Evolutionary conservation across 1,140 invertebrate species (phyloP), one percentile per base, ranked within the genome.

Genomic region (Holcopasites calliopsidis): DNA sequence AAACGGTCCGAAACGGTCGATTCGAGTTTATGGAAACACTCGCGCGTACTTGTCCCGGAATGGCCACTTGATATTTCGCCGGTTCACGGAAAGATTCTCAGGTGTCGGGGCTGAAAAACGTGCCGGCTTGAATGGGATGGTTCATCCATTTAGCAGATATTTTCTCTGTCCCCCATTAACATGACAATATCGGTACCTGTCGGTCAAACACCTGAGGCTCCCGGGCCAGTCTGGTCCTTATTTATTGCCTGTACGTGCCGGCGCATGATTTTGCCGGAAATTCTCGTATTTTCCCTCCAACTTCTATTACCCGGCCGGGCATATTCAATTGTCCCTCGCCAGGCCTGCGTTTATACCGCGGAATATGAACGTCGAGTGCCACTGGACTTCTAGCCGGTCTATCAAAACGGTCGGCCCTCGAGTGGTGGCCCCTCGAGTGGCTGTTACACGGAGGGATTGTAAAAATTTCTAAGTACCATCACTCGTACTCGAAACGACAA

Each of bases 161-260:
- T 82, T 83, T 75, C 75, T 66, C 79, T 79, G 83, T 80, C 84
- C 66, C 70, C 76, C 75, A 90, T 90, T 90, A 90, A 82, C 88
- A 89, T 89, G 72, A 88, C 86, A 90, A 90, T 90, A 87, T 86
- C 71, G 79, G 72, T 89, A 90, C 89, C 89, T 90, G 87, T 87
- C 55, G 75, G 54, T n/a, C 44, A 77, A 69, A 76, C 73, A 80
- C 66, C 80, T 77, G 71, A 80, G 62, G 38, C 42, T 66, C 40
- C 68, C 55, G 58, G 23, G n/a, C n/a, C n/a, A n/a, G n/a, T n/a
- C 26, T 57, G 68, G 6, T 62, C 76, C 71, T 79, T 84, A 86
- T 90, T 91, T 91, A 90, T 88, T 87, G 77, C 82, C 79, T 13
- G 76, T 87, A 89, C 89, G 90, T 90, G 89, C 80, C 81, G 62